Base-by-base conservation (phyloP, 2,888 invertebrate species). In the Oscheius myriophilus region DNA sequence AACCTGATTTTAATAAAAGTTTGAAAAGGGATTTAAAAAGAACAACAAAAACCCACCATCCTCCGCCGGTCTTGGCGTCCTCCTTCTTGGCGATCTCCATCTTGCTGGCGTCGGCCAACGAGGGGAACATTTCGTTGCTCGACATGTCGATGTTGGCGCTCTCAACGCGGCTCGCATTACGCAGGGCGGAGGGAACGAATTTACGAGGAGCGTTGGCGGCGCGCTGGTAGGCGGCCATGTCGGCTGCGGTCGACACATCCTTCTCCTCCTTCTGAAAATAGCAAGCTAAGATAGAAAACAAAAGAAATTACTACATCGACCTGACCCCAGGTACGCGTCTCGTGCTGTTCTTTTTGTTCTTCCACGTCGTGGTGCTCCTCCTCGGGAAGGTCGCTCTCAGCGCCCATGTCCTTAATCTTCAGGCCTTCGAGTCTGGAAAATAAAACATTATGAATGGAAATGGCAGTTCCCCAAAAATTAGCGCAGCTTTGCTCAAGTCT, bases 1-100 rank as follows among this genome's bases (percentile, higher is more conserved):
- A 61, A 11, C 14, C 16, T 3, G 12, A 3, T 61, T 14, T 23
- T 23, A 33, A 6, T 57, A 62, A 52, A 12, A 52, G 23, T n/a
- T n/a, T n/a, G n/a, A n/a, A n/a, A n/a, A 43, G 43, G 14, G 43
- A 43, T 43, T 12, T 43, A 9, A 43, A 43, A 43, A 12, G 43
- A 43, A 43, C 14, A 43, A 12, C 43, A 12, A 43, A 43, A 43
- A 43, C 43, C 43, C 14, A 66, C 78, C 78, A 78, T 59, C 78
- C 78, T 18, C 68, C 72, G 9, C 71, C 63, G 21, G 67, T 43
- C 53, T 77, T 78, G 49, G 70, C 67, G 46, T 80, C 76, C 63
- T 81, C 83, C 61, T 80, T 79, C 67, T 82, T 74, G 26, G 73
- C 72, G 66, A 78, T 79, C 69, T 82, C 82, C 39, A 83, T 81